Percentiles rank a stretch among this genome's conserved stretches.
Evolutionary conservation across 2,888 invertebrate species (phyloP).

Genomic region (Athalia rosae): DNA sequence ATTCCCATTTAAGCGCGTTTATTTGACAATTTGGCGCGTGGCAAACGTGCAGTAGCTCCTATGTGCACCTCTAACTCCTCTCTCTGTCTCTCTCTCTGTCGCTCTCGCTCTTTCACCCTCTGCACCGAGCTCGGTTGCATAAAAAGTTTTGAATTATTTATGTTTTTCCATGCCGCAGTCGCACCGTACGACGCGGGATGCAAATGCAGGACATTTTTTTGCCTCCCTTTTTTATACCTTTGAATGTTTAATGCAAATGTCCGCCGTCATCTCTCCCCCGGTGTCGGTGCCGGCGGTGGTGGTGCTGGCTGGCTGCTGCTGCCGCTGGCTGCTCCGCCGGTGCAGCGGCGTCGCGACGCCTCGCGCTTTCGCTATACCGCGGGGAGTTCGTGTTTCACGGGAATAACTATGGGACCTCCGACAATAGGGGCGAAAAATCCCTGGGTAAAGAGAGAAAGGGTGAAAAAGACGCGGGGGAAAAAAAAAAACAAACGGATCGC

Average conservation of each 20-base stretch:
- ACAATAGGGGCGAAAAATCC: background rate
- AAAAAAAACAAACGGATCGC: too few relatives aligned
- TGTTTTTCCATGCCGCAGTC: slow-evolving; percentile 66
- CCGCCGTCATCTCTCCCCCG: slow-evolving; percentile 16
- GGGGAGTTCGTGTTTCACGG: slow-evolving; percentile 1
- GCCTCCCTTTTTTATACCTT: slow-evolving; percentile 56
- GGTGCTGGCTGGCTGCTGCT: too few relatives aligned
- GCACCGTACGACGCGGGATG: slow-evolving; percentile 62
- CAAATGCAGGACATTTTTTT: slow-evolving; percentile 70
- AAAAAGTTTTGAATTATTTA: slow-evolving; percentile 73
- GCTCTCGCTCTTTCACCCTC: slow-evolving; percentile 5
- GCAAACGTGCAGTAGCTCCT: slow-evolving; percentile 31
- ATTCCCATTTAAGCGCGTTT: slow-evolving; percentile 59
- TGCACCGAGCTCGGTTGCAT: slow-evolving; percentile 53
- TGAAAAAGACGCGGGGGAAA: background rate
- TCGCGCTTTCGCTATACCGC: too few relatives aligned
- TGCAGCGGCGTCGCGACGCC: too few relatives aligned
- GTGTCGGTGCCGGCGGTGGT: background rate
- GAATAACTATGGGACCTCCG: background rate
- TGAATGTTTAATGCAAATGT: slow-evolving; percentile 68
- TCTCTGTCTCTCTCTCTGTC: too few relatives aligned
- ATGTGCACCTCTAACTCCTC: too few relatives aligned
- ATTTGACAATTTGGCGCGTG: slow-evolving; percentile 65
- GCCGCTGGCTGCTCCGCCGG: too few relatives aligned
- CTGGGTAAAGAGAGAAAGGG: background rate